Evolutionary conservation across 2,113 vertebrate genomes (phyloP).

Genomic region (Leiothrix lutea): DNA sequence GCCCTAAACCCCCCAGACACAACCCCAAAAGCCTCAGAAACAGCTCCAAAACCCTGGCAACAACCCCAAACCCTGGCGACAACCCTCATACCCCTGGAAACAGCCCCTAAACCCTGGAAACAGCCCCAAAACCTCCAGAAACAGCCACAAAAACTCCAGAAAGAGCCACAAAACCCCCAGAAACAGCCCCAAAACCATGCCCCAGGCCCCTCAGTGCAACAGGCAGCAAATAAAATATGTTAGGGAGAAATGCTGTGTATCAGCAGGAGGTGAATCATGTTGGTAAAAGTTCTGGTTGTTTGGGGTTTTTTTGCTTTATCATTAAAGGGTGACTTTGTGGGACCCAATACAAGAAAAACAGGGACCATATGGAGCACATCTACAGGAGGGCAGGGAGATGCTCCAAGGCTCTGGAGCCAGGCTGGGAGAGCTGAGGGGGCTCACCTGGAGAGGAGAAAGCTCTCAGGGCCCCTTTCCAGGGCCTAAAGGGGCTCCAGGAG

Average conservation of each 20-base stretch:
- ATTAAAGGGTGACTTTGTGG: background rate
- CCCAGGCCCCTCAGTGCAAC: accelerated
- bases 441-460: background rate
- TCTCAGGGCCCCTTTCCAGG: background rate
- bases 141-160: too few species aligned
- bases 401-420: background rate
- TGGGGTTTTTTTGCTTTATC: background rate
- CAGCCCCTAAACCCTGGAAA: too few species aligned
- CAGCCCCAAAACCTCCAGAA: background rate
- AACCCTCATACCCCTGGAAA: too few species aligned
- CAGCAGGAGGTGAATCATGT: accelerated
- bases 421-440: background rate
- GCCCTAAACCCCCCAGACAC: too few species aligned
- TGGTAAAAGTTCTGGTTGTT: too few species aligned
- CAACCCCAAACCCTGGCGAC: too few species aligned
- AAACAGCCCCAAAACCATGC: background rate
- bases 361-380: background rate
- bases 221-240: background rate
- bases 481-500: background rate
- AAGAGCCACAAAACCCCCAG: too few species aligned
- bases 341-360: background rate
- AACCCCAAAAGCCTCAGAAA: too few species aligned
- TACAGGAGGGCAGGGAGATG: background rate
- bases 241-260: background rate
- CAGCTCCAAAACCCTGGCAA: too few species aligned